Evolutionary conservation across 2,888 invertebrate genomes (phyloP).

Genomic region (Pedicia rivosa): DNA sequence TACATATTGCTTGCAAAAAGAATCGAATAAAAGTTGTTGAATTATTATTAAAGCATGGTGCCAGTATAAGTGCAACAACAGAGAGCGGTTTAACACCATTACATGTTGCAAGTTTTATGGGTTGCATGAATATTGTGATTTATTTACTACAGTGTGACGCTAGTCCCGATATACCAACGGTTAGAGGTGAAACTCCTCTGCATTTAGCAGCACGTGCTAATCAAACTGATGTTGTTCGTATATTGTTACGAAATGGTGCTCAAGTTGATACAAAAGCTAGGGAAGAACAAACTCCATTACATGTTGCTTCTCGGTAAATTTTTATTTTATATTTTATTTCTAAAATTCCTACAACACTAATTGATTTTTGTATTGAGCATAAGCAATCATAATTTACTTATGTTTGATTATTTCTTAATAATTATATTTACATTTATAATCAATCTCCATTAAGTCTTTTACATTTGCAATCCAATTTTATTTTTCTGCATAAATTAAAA

Average conservation of each 20-base stretch:
- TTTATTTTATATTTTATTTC: too few species aligned
- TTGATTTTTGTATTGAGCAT: too few species aligned
- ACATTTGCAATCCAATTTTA: too few species aligned
- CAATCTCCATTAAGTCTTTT: too few species aligned
- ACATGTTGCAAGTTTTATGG: slow-evolving; percentile 98
- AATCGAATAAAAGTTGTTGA: slow-evolving; percentile 95
- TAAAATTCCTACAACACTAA: too few species aligned
- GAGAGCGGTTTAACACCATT: slow-evolving; percentile 84
- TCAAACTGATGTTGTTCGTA: slow-evolving; percentile 93
- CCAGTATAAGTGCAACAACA: slow-evolving; percentile 56
- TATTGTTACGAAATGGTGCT: slow-evolving; percentile 85
- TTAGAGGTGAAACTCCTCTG: slow-evolving; percentile 90
- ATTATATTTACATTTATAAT: too few species aligned
- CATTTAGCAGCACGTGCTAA: slow-evolving; percentile 94
- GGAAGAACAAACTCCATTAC: slow-evolving; percentile 92
- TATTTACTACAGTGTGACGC: slow-evolving; percentile 89
- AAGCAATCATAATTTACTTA: too few species aligned
- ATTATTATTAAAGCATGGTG: slow-evolving; percentile 85
- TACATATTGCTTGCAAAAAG: slow-evolving; percentile 98
- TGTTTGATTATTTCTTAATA: too few species aligned
- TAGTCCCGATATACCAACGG: slow-evolving; percentile 84
- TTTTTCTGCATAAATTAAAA: too few species aligned
- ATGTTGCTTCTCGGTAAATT: slow-evolving; percentile 62
- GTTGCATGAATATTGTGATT: slow-evolving; percentile 97
- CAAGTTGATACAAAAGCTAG: slow-evolving; percentile 54